Conservation (phyloP, 2,888 invertebrate species). For the Drosophila infuscata region DNA sequence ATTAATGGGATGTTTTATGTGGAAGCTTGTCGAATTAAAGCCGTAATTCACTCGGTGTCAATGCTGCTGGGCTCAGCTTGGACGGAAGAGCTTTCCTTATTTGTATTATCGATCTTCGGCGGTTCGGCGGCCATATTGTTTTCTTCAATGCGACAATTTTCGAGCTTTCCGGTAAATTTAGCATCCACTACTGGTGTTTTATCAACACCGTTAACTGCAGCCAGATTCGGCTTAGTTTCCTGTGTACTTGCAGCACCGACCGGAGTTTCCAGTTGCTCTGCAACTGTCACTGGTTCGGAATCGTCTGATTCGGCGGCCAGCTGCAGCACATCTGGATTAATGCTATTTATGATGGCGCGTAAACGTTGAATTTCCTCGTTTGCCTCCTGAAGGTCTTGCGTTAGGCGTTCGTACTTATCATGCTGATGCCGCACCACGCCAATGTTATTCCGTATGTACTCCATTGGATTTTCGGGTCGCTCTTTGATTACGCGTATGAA, state of each 20-base stretch:
- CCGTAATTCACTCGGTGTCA: conserved; percentile 42
- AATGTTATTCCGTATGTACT: conserved; percentile 81
- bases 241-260: background rate
- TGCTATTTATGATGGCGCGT: conserved; percentile 69
- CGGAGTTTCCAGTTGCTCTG: conserved; percentile 12
- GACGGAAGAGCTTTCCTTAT: conserved; percentile 59
- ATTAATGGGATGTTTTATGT: conserved; percentile 56
- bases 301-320: conserved; percentile 19
- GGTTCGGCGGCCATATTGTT: conserved; percentile 29
- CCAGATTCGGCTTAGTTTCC: conserved; percentile 1
- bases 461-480: conserved; percentile 83
- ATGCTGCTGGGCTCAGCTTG: conserved; percentile 52
- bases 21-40: conserved; percentile 11
- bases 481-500: conserved; percentile 82
- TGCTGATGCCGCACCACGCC: conserved; percentile 80
- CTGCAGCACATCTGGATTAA: conserved; percentile 73
- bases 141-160: conserved; percentile 49
- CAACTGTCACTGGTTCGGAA: conserved; percentile 23
- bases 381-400: conserved; percentile 78
- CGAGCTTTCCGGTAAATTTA: conserved; percentile 37
- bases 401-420: conserved; percentile 79
- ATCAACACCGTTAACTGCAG: conserved; percentile 17
- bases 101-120: conserved; percentile 17
- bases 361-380: conserved; percentile 77
- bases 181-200: conserved; percentile 7